These are phyloP conservation scores for Tethea ocularis DNA, from an alignment of 2,888 invertebrate genomes.

Conservation along the genomic window DNA sequence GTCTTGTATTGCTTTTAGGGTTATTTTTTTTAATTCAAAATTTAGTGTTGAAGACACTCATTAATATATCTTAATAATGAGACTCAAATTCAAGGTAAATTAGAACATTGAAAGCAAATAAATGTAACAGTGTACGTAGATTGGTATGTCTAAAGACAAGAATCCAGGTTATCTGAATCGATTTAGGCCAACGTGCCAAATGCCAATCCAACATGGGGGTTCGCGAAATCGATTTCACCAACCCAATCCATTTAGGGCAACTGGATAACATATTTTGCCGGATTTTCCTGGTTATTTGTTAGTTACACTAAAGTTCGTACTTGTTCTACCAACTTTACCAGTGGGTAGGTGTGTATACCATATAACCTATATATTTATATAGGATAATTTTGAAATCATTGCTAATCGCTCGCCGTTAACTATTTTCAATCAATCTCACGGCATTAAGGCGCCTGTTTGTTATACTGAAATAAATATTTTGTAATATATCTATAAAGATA, in stretches of 20 bases:
- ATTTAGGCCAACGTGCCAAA: slow-evolving; percentile 55
- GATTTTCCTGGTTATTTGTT: slow-evolving; percentile 17
- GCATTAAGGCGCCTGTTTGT: slow-evolving; percentile 26
- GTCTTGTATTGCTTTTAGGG: no score
- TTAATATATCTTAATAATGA: no score
- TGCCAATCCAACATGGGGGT: slow-evolving; percentile 46
- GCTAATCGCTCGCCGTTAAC: slow-evolving; percentile 18
- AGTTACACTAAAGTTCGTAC: slow-evolving; percentile 23
- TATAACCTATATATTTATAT: slow-evolving; percentile 9
- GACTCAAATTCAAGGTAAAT: no score
- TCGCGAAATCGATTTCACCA: slow-evolving; percentile 50
- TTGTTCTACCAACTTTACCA: slow-evolving; percentile 34
- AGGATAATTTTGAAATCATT: slow-evolving; percentile 37
- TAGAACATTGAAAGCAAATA: background rate
- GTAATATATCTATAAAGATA: slow-evolving; percentile 15
- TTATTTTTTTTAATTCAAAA: no score
- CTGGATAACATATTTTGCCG: slow-evolving; percentile 37
- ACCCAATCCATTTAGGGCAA: slow-evolving; percentile 54
- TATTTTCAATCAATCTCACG: slow-evolving; percentile 31
- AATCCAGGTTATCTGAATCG: slow-evolving; percentile 27
- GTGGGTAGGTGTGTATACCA: slow-evolving; percentile 8
- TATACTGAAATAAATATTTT: background rate
- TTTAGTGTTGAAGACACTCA: no score
- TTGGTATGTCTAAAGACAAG: slow-evolving; percentile 17
- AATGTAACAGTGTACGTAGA: background rate